phyloP scores from a whole-genome alignment of 2,113 vertebrate species.

The Crypturellus undulatus region DNA sequence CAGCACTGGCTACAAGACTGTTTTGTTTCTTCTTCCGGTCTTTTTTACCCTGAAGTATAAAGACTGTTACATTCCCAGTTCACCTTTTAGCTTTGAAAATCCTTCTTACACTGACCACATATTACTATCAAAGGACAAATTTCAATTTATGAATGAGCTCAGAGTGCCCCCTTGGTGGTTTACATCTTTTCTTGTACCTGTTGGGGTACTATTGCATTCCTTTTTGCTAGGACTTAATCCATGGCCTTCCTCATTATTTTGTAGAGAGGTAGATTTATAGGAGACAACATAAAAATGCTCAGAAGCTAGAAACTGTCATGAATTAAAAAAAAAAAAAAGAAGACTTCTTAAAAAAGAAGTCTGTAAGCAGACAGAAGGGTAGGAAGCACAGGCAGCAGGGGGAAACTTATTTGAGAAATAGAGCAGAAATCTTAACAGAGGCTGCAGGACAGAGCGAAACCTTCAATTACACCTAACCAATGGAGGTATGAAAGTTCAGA shows the following conservation, averaged over 20 bases:
- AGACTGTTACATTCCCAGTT: neutral
- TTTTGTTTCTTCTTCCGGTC: neutral
- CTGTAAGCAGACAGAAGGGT: neutral
- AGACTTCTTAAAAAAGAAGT: neutral
- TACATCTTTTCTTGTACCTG: neutral
- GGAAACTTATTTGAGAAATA: neutral
- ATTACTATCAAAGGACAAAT: neutral
- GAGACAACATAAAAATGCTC: neutral
- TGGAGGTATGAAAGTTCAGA: slow-evolving; percentile 3
- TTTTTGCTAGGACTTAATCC: neutral
- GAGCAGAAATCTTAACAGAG: neutral
- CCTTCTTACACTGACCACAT: neutral
- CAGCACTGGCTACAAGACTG: fast-evolving
- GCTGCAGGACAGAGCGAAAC: neutral
- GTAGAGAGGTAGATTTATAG: neutral
- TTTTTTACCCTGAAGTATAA: neutral
- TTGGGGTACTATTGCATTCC: neutral
- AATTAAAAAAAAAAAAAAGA: neutral
- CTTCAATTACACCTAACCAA: neutral
- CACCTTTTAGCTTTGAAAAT: neutral
- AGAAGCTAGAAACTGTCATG: fast-evolving
- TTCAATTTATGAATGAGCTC: neutral
- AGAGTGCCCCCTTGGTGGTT: neutral
- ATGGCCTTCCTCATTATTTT: neutral
- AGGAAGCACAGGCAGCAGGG: neutral